Evolutionary conservation across 1,140 invertebrate species (phyloP).

Genomic region (Leptopilina clavipes): DNA sequence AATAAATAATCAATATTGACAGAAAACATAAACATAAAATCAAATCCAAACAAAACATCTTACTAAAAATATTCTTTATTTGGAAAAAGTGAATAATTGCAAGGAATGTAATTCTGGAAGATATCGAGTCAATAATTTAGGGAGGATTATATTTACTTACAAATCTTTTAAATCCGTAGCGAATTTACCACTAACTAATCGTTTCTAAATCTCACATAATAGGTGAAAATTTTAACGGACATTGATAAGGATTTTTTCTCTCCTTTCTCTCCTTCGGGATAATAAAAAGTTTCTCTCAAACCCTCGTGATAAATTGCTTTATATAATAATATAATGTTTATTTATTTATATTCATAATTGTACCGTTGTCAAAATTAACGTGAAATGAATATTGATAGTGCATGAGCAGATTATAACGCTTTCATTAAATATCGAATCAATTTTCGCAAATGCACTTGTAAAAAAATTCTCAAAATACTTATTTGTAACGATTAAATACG

Average conservation of each 20-base stretch:
- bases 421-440: background rate
- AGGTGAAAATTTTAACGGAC: background rate
- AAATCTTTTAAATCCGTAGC: background rate
- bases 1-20: no score
- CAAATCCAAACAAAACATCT: no score
- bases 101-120: background rate
- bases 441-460: background rate
- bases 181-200: background rate
- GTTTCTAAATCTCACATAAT: background rate
- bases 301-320: conserved; percentile 18
- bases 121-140: background rate
- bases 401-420: background rate
- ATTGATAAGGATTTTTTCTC: background rate
- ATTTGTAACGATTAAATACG: conserved; percentile 2
- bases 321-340: conserved; percentile 2
- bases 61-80: no score
- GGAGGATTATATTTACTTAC: conserved; percentile 4
- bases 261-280: background rate
- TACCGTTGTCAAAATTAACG: conserved; percentile 15
- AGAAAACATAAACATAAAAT: no score
- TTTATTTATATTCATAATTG: conserved; percentile 18
- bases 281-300: background rate
- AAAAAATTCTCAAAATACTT: background rate
- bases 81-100: no score
- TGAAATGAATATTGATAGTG: background rate